Conservation (phyloP, 2,797 vertebrate genomes). For the Todus mexicanus region DNA sequence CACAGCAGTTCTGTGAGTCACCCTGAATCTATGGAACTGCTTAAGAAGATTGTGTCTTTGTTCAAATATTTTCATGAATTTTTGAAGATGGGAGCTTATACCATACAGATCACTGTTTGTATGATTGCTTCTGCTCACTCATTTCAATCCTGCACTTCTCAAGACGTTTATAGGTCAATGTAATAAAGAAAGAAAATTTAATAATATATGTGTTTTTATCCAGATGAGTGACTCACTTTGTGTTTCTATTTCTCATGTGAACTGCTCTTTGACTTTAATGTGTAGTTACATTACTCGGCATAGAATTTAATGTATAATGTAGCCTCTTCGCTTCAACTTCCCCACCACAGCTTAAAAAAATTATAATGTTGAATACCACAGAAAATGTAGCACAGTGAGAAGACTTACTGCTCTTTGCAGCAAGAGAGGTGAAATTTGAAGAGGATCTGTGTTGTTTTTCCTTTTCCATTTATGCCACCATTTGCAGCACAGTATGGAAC, state of each 20-base stretch:
- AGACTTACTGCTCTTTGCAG: constrained; percentile 8
- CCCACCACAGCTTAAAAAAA: constrained; percentile 46
- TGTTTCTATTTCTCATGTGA: constrained; percentile 60
- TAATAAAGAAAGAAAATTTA: constrained; percentile 67
- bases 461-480: background rate
- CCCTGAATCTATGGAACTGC: background rate
- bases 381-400: constrained; percentile 21
- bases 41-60: constrained; percentile 2
- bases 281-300: constrained; percentile 48
- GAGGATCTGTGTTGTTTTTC: background rate
- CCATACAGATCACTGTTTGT: background rate
- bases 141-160: constrained; percentile 23
- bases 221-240: constrained; percentile 61
- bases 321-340: constrained; percentile 26
- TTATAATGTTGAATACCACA: constrained; percentile 5
- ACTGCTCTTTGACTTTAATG: constrained; percentile 60
- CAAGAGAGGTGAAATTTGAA: constrained; percentile 17
- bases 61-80: constrained; percentile 51
- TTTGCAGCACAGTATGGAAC: background rate
- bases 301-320: constrained; percentile 51
- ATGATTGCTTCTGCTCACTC: constrained; percentile 41
- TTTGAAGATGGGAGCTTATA: constrained; percentile 34
- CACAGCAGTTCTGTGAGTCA: background rate
- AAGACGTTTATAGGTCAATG: constrained; percentile 55
- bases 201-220: constrained; percentile 64